phyloP scores from a whole-genome alignment of 2,888 invertebrate species.

The Epirrhoe tristata region DNA sequence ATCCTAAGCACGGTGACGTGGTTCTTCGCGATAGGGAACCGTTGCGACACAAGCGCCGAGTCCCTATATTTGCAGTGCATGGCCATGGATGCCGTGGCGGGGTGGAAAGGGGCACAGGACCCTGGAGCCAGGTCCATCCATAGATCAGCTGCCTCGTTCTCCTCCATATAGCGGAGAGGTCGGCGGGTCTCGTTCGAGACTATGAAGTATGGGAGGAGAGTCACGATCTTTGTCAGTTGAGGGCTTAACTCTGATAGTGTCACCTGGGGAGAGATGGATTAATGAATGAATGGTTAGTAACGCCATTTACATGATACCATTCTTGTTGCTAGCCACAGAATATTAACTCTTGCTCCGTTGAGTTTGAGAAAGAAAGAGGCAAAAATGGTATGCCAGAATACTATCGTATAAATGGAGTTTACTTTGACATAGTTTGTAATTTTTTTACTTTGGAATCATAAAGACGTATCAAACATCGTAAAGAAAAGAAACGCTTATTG shows the following conservation, averaged over 20 bases:
- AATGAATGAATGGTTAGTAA: no score
- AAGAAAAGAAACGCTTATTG: no score
- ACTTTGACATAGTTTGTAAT: no score
- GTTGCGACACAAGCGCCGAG: constrained; percentile 90
- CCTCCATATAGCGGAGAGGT: constrained; percentile 91
- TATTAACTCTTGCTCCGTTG: no score
- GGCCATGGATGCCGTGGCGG: constrained; percentile 91
- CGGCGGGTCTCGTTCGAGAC: constrained; percentile 89
- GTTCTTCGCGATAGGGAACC: constrained; percentile 89
- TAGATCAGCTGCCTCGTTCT: constrained; percentile 93
- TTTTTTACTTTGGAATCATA: no score
- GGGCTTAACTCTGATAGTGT: constrained; percentile 90
- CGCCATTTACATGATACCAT: no score
- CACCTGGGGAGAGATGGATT: constrained; percentile 65
- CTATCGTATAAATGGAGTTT: no score
- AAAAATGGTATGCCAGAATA: no score
- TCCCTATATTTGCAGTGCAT: constrained; percentile 93
- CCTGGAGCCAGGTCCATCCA: constrained; percentile 91
- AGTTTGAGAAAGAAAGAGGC: no score
- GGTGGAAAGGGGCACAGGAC: constrained; percentile 92
- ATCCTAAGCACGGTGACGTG: constrained; percentile 92
- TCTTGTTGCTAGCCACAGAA: no score
- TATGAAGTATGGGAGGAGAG: constrained; percentile 91
- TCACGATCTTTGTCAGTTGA: constrained; percentile 91
- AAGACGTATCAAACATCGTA: no score